Evolutionary conservation across 2,113 vertebrate species (phyloP).

Genomic region (Chlorodrepanis virens): DNA sequence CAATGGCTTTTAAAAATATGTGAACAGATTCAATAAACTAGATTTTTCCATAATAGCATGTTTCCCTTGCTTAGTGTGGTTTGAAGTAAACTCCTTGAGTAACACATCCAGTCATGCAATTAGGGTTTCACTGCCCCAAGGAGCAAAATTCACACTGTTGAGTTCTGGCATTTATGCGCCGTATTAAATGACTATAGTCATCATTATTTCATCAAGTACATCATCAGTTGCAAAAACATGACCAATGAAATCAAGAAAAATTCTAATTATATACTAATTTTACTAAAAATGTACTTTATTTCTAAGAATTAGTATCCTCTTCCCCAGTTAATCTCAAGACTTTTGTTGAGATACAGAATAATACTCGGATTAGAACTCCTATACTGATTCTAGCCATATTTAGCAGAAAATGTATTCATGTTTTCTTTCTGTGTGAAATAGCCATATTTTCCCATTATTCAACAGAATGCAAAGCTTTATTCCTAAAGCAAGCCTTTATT

Average conservation of each 20-base stretch:
- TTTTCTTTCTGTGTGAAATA: neutral
- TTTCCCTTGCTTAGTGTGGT: fast-evolving
- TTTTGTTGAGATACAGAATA: neutral
- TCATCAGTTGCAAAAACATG: neutral
- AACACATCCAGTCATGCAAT: neutral
- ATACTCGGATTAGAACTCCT: neutral
- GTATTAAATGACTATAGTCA: neutral
- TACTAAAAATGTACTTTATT: neutral
- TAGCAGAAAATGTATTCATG: neutral
- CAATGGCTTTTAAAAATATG: neutral
- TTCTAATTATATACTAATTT: neutral
- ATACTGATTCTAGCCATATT: neutral
- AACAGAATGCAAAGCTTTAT: neutral
- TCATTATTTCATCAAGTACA: neutral
- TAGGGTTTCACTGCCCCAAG: neutral
- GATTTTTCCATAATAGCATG: fast-evolving
- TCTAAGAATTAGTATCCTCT: neutral
- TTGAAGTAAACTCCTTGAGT: neutral
- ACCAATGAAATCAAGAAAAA: neutral
- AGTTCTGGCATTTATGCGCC: neutral
- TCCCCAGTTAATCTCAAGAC: neutral
- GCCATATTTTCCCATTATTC: neutral
- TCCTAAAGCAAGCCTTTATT: neutral
- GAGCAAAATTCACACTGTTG: neutral
- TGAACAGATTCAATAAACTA: neutral